Evolutionary conservation across 1,140 invertebrate genomes (phyloP).

Genomic region (Drosophila repleta): DNA sequence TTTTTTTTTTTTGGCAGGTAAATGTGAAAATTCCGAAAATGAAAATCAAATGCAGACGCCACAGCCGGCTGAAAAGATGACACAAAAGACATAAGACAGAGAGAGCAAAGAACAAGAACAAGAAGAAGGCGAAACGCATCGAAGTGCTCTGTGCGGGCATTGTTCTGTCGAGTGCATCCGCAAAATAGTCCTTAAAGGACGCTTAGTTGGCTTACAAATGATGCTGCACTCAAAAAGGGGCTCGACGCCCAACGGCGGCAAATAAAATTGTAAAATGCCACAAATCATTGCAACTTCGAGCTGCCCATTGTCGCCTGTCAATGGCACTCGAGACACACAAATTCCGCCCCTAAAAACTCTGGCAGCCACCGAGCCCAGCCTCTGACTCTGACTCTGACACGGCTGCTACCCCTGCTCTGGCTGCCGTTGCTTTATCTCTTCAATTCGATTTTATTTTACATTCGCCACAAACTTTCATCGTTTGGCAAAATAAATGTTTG

Average conservation of each 20-base stretch:
- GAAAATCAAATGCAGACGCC: slow-evolving; percentile 67
- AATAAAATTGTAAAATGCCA: slow-evolving; percentile 82
- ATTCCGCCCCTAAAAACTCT: slow-evolving; percentile 66
- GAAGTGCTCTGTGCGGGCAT: slow-evolving; percentile 58
- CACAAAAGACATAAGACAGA: slow-evolving; percentile 52
- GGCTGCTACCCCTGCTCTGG: slow-evolving; percentile 4
- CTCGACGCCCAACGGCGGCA: slow-evolving; percentile 42
- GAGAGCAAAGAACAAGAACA: no score
- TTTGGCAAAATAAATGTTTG: slow-evolving; percentile 71
- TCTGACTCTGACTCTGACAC: neutral
- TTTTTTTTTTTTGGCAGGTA: slow-evolving; percentile 74
- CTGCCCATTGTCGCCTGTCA: slow-evolving; percentile 46
- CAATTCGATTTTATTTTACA: slow-evolving; percentile 75
- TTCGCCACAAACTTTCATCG: slow-evolving; percentile 64
- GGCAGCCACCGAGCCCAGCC: slow-evolving; percentile 12
- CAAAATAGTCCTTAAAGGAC: slow-evolving; percentile 83
- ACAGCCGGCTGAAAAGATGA: slow-evolving; percentile 27
- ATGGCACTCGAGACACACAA: slow-evolving; percentile 40
- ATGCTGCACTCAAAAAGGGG: slow-evolving; percentile 50
- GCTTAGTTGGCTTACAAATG: slow-evolving; percentile 83
- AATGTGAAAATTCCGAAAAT: slow-evolving; percentile 78
- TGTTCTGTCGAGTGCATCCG: slow-evolving; percentile 78
- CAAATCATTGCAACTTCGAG: slow-evolving; percentile 76
- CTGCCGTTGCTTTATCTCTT: slow-evolving; percentile 52
- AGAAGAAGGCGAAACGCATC: neutral